Evolutionary conservation across 2,888 invertebrate genomes (phyloP).

Genomic region (Abrostola triplasia): DNA sequence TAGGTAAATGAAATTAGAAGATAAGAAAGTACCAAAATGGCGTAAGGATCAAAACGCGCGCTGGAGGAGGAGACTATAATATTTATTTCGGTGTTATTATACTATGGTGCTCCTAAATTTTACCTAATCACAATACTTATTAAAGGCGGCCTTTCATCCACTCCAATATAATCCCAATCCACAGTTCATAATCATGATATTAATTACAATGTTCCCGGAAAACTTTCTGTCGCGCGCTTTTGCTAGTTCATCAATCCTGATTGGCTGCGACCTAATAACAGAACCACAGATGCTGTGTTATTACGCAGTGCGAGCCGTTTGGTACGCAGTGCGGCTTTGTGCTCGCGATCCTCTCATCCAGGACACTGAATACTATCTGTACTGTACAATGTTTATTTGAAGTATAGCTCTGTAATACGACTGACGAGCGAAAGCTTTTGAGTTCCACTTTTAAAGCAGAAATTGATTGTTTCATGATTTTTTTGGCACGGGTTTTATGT

Average conservation of each 20-base stretch:
- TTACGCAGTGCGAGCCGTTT: background rate
- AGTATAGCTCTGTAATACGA: background rate
- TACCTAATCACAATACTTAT: background rate
- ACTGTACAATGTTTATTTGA: background rate
- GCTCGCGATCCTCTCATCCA: background rate
- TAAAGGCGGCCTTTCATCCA: background rate
- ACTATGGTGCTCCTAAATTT: too few species aligned
- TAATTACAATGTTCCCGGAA: background rate
- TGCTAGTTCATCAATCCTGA: slow-evolving; percentile 1
- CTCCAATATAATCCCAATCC: background rate
- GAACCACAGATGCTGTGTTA: slow-evolving; percentile 1
- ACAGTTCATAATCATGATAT: background rate
- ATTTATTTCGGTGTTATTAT: too few species aligned
- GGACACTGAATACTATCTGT: background rate
- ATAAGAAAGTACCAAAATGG: too few species aligned
- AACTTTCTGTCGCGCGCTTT: background rate
- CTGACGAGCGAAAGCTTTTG: background rate
- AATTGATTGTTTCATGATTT: too few species aligned
- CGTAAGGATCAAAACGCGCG: too few species aligned
- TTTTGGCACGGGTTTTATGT: too few species aligned
- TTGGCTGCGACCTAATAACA: slow-evolving; percentile 4
- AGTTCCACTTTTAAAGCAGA: too few species aligned
- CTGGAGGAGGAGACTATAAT: too few species aligned
- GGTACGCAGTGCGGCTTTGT: background rate
- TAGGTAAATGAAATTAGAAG: too few species aligned